Base-by-base conservation (phyloP, 2,888 invertebrate species). In the Cabera pusaria region DNA sequence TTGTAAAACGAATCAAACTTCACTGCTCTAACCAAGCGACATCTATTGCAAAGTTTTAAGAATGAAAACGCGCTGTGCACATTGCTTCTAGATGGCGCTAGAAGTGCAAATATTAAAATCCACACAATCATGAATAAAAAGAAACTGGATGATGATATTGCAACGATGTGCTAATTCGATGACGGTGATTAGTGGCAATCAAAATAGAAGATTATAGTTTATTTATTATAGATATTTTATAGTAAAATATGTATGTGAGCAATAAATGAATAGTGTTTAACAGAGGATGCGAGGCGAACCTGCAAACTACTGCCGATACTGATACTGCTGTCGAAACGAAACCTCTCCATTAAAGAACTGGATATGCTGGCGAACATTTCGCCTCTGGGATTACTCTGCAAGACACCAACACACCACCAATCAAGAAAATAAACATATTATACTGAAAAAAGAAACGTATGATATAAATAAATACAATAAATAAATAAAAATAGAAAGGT, bases 321-420 rank as follows among this genome's bases (percentile, higher is more conserved):
- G 77, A 93, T 85, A 64, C 93, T 93, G 78, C 93, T 93, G 84
- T 93, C 93, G 85, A 94, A 92, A 69, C 93, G 93, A 90, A 94
- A 93, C 81, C 93, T 93, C 78, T 93, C 94, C 93, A 95, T 93
- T 83, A 95, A 90, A 48, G 95, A 95, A 60, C 93, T 94, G 59
- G 95, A 93, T 64, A 95, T 93, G 86, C 94, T 95, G 61, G 95
- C 95, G 78, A 92, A 94, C 90, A 94, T 94, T 90, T 95, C 95
- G 65, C 95, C 95, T 68, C 93, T 92, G 64, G 93, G 91, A 75
- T 93, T 93, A 82, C 91, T 92, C 93, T 93, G 91, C 72, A 90
- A 90, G 75, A 78, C 75, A 86, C 71, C 76, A 74, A 64, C 44
- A 62, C 34, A 56, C 55, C 57, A 67, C 52, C 53, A 49, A 56